A percentile compares a stretch with the other conserved stretches of the same genome.
Evolutionary conservation across 2,888 invertebrate genomes (phyloP).

Genomic region (Lepidochrysops patricia): DNA sequence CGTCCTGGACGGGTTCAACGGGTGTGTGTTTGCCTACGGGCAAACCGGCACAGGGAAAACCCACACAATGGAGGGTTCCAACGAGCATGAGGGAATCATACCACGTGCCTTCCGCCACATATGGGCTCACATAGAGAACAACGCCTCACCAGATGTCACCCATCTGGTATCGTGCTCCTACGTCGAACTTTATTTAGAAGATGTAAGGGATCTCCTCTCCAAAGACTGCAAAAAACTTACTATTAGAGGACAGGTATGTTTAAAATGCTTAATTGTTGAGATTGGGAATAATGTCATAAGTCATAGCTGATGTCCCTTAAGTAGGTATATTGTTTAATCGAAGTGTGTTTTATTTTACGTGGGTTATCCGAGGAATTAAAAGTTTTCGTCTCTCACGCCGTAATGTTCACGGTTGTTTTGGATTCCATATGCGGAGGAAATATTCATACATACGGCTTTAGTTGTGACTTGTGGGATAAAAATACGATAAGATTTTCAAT

Average conservation of each 20-base stretch:
- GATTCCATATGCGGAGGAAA: no score
- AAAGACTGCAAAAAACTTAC: slow-evolving; percentile 87
- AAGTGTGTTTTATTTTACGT: no score
- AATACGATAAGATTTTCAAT: not conserved
- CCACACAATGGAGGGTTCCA: slow-evolving; percentile 83
- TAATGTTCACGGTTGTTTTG: no score
- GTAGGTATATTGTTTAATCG: no score
- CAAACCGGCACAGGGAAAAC: slow-evolving; percentile 97
- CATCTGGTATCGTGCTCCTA: slow-evolving; percentile 97
- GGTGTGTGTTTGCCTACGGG: slow-evolving; percentile 99
- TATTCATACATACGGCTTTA: no score
- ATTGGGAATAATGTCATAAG: not conserved
- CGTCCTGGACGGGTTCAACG: slow-evolving; percentile 97
- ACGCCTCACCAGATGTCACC: slow-evolving; percentile 91
- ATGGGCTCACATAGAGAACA: slow-evolving; percentile 91
- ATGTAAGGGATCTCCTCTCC: slow-evolving; percentile 81
- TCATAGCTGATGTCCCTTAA: no score
- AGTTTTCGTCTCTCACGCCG: no score
- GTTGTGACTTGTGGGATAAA: no score
- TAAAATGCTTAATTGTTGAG: not conserved
- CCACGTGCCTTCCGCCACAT: slow-evolving; percentile 98
- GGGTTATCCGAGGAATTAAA: no score
- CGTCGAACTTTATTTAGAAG: slow-evolving; percentile 97
- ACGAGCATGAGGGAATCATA: slow-evolving; percentile 86
- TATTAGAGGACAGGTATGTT: slow-evolving; percentile 61